phyloP scores from a whole-genome alignment of 2,113 vertebrate species.

The Campylomormyrus numenius region DNA sequence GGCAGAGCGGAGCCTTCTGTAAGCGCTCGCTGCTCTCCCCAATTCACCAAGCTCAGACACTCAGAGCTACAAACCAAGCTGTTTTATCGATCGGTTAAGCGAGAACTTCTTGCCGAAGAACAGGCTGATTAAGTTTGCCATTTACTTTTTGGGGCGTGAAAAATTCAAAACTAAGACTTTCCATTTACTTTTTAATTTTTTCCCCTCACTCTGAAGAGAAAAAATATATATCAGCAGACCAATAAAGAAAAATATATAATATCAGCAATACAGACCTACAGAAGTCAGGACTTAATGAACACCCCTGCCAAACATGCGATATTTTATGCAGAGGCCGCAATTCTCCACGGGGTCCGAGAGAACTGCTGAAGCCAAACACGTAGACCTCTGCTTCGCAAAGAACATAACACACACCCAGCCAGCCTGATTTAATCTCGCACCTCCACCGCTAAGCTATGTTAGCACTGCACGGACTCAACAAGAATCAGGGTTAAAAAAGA shows the following conservation, averaged over 20 bases:
- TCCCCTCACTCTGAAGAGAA: background rate
- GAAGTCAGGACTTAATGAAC: conserved; percentile 2
- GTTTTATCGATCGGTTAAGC: background rate
- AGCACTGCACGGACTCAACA: background rate
- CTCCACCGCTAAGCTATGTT: background rate
- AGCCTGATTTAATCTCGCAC: background rate
- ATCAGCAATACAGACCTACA: background rate
- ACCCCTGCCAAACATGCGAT: background rate
- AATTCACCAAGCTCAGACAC: background rate
- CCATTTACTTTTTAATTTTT: background rate
- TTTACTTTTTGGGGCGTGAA: background rate
- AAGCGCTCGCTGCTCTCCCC: background rate
- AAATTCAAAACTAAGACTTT: background rate
- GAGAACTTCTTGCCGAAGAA: background rate
- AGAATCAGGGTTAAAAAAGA: background rate
- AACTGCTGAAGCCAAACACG: background rate
- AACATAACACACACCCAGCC: background rate
- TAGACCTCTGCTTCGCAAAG: background rate
- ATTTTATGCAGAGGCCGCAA: conserved; percentile 2
- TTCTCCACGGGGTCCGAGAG: background rate
- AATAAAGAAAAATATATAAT: conserved; percentile 4
- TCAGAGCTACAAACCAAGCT: background rate
- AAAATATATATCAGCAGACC: background rate
- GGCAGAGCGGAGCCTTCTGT: background rate
- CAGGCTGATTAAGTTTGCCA: background rate